phyloP scores from a whole-genome alignment of 1,140 invertebrate genomes.

The Dendroctonus ponderosae region DNA sequence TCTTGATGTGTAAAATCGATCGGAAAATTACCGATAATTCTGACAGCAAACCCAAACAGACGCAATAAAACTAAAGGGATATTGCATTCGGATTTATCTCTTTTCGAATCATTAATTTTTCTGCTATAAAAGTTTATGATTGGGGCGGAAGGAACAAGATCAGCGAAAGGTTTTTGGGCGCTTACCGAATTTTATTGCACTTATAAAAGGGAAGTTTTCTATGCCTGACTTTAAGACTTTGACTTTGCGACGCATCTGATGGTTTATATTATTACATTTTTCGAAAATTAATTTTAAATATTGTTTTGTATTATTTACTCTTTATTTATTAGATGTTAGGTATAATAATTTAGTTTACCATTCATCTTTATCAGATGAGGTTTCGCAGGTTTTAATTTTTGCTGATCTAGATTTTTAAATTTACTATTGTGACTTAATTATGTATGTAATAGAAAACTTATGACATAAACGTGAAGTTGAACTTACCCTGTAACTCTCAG shows the following conservation, averaged over 20 bases:
- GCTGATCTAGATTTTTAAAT: too few species aligned
- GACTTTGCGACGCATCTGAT: too few species aligned
- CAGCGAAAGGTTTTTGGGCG: slow-evolving; percentile 9
- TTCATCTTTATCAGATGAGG: too few species aligned
- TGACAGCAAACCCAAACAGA: slow-evolving; percentile 1
- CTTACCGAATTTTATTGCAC: neutral
- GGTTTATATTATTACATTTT: too few species aligned
- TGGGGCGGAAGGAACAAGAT: slow-evolving; percentile 9
- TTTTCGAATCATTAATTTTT: slow-evolving; percentile 17
- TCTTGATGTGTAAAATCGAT: neutral
- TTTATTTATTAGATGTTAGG: too few species aligned
- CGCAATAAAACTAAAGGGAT: slow-evolving; percentile 15
- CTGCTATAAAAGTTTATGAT: slow-evolving; percentile 15
- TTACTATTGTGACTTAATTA: too few species aligned
- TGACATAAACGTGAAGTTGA: neutral
- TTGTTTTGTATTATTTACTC: too few species aligned
- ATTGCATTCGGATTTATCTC: slow-evolving; percentile 10
- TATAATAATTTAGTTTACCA: too few species aligned
- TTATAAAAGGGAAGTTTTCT: slow-evolving; percentile 6
- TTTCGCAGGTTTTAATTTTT: too few species aligned
- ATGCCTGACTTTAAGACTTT: neutral
- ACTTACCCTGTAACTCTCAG: slow-evolving; percentile 35
- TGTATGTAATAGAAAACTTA: too few species aligned
- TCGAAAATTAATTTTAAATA: too few species aligned
- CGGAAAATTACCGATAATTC: slow-evolving; percentile 7